Evolutionary conservation across 1,140 invertebrate species (phyloP), one percentile per base, ranked within the genome.

Genomic region (Proales similis): DNA sequence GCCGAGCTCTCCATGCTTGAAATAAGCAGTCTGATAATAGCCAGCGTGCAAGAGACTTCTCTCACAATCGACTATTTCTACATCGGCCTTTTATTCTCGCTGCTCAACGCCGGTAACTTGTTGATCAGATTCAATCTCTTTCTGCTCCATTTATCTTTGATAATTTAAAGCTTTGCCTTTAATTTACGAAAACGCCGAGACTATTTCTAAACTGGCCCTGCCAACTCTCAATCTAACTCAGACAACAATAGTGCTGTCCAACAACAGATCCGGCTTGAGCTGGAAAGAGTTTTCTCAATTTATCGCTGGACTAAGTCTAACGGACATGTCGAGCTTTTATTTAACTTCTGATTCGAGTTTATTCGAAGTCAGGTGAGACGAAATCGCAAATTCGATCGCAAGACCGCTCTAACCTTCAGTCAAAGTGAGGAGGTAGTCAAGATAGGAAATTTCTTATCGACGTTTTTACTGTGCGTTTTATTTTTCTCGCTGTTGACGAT

Each of bases 1-100:
- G 51, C 51, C 45, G 51, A 57, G 39, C 32, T 57, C 7, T 42
- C 51, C 3, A 57, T 57, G 51, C 51, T 57, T 43, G 51, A 57
- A 42, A 57, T 57, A 19, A 57, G 51, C 11, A 39, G 45, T 39
- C 27, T 57, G n/a, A 36, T 57, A 27, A 57, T 57, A 11, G 33
- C 7, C 9, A 57, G 45, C 45, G 51, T 57, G 2, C 36, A 57
- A 42, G 45, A 57, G 19, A 14, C 17, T 42, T 27, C 51, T 5
- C n/a, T 57, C 3, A 42, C 51, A 6, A 19, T 42, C 19, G 51
- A 57, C 20, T 57, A 57, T 43, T 57, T 57, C 32, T 57, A 57
- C 30, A 42, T 57, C 20, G 51, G 51, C 12, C 19, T 57, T 3
- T 3, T 57, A 0, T 27, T 57, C 11, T 57, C 51, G 14, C 17